phyloP scores from a whole-genome alignment of 2,888 invertebrate species.

The Hyposoter dolosus region DNA sequence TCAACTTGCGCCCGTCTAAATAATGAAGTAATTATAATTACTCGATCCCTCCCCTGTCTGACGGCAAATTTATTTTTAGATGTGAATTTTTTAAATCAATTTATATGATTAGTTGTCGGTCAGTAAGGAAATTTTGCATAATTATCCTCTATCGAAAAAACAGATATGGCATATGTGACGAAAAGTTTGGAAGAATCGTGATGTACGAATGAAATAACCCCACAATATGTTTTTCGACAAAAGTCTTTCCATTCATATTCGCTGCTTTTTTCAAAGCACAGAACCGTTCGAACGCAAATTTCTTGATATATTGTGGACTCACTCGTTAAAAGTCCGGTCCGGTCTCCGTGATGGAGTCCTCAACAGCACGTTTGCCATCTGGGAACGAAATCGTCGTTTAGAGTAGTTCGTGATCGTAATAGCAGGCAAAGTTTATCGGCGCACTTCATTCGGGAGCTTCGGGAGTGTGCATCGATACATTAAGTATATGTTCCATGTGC shows the following conservation, averaged over 20 bases:
- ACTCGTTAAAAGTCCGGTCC: neutral
- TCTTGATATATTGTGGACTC: neutral
- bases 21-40: conserved; percentile 47
- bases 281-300: neutral
- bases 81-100: neutral
- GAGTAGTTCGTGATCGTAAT: neutral
- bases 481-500: neutral
- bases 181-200: neutral
- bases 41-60: neutral
- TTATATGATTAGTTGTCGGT: neutral
- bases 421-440: conserved; percentile 1
- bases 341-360: neutral
- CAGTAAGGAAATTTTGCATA: neutral
- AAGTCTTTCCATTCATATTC: neutral
- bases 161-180: neutral
- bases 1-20: conserved; percentile 40
- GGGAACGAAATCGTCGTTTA: neutral
- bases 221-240: neutral
- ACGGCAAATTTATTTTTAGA: conserved; percentile 18
- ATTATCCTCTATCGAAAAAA: neutral
- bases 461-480: conserved; percentile 29
- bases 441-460: conserved; percentile 30
- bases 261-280: neutral
- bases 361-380: neutral
- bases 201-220: neutral